Conservation (phyloP, 30 jellyfish, hydroid and myxozoan species). For the Aurelia aurita region DNA sequence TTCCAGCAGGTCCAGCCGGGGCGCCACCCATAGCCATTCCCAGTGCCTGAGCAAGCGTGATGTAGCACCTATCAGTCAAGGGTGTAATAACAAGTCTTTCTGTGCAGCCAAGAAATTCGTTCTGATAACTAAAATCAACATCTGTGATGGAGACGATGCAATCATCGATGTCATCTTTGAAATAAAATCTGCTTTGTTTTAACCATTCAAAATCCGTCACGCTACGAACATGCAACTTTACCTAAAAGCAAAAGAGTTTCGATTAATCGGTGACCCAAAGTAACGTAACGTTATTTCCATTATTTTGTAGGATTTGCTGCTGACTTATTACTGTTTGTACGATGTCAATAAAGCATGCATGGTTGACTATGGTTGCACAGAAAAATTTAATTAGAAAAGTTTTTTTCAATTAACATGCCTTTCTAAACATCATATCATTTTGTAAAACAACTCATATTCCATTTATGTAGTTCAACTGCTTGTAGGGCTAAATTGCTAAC, state of each 20-base stretch:
- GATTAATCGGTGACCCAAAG: no score
- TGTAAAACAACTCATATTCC: no score
- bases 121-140: slow-evolving; percentile 93
- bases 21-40: slow-evolving; percentile 99
- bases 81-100: slow-evolving; percentile 98
- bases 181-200: slow-evolving; percentile 94
- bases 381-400: no score
- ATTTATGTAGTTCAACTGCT: no score
- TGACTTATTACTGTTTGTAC: no score
- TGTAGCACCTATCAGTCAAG: slow-evolving; percentile 93
- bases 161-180: slow-evolving; percentile 87
- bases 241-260: slow-evolving; percentile 44
- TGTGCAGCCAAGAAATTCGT: slow-evolving; percentile 97
- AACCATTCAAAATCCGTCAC: slow-evolving; percentile 91
- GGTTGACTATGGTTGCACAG: no score
- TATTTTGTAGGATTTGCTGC: no score
- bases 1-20: slow-evolving; percentile 99
- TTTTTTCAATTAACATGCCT: no score
- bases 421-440: no score
- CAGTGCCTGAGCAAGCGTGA: slow-evolving; percentile 97
- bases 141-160: slow-evolving; percentile 90
- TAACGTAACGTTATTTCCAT: no score
- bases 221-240: slow-evolving; percentile 88
- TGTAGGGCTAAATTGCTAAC: no score
- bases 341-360: no score